phyloP scores from a whole-genome alignment of 2,797 vertebrate species.

The Hylomyscus alleni region DNA sequence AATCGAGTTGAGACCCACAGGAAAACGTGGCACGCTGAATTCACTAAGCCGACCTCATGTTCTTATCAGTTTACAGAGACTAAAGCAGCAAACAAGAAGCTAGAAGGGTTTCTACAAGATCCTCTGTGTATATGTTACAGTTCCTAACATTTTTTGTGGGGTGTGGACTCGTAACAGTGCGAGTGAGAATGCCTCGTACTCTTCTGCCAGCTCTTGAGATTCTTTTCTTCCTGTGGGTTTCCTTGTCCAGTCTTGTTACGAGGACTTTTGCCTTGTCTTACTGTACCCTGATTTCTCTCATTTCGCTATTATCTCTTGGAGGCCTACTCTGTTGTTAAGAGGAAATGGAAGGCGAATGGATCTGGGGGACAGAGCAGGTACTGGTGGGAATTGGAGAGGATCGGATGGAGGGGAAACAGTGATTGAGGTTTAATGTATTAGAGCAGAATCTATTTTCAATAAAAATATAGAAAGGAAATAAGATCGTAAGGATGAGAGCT shows the following conservation, averaged over 20 bases:
- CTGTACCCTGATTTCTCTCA: not conserved
- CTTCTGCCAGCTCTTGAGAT: not conserved
- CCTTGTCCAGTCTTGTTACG: not conserved
- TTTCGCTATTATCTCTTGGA: not conserved
- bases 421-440: not conserved
- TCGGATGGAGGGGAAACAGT: not conserved
- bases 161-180: not conserved
- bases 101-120: not conserved
- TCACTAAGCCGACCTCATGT: not conserved
- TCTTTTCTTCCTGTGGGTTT: not conserved
- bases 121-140: not conserved
- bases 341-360: not conserved
- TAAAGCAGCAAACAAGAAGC: not conserved
- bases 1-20: not conserved
- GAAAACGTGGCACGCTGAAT: not conserved
- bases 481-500: not conserved
- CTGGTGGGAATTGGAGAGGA: not conserved
- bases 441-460: not conserved
- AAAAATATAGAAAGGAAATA: not conserved
- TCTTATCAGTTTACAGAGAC: not conserved
- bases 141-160: not conserved
- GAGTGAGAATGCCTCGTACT: not conserved
- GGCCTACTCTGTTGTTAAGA: not conserved
- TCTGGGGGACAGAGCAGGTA: not conserved
- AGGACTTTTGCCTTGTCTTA: not conserved